Percentiles rank a stretch among this genome's conserved stretches.
These are phyloP conservation scores for Diarsia dahlii DNA, from an alignment of 2,888 invertebrate species.

Conservation along the genomic window DNA sequence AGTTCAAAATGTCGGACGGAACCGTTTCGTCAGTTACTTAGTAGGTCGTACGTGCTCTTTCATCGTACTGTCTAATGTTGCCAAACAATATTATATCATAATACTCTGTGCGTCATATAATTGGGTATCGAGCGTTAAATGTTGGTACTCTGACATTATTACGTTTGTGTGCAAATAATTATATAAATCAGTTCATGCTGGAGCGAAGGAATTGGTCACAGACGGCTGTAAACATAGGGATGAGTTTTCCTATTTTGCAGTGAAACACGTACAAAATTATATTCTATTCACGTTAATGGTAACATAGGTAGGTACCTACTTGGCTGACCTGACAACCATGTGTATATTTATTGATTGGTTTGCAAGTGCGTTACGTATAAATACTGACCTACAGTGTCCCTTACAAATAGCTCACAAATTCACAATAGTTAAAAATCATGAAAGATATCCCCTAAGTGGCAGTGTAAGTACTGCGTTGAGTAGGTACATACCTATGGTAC, in stretches of 20 bases:
- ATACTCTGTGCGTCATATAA: constrained; percentile 45
- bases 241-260: too few relatives aligned
- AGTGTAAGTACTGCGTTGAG: not conserved
- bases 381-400: too few relatives aligned
- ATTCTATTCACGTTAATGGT: too few relatives aligned
- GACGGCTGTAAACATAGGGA: not conserved
- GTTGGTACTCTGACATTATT: constrained; percentile 29
- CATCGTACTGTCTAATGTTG: constrained; percentile 54
- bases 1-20: constrained; percentile 42
- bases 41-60: constrained; percentile 71
- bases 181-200: constrained; percentile 9
- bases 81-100: constrained; percentile 52
- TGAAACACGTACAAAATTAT: not conserved
- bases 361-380: not conserved
- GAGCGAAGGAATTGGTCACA: not conserved
- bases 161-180: constrained; percentile 12
- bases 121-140: constrained; percentile 26
- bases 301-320: too few relatives aligned
- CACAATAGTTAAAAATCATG: too few relatives aligned
- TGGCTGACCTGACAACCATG: too few relatives aligned
- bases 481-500: too few relatives aligned
- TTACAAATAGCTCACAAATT: too few relatives aligned
- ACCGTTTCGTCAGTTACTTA: constrained; percentile 60
- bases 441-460: too few relatives aligned
- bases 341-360: too few relatives aligned